Evolutionary conservation across 1,140 invertebrate genomes (phyloP).

Genomic region (Drosophila busckii): DNA sequence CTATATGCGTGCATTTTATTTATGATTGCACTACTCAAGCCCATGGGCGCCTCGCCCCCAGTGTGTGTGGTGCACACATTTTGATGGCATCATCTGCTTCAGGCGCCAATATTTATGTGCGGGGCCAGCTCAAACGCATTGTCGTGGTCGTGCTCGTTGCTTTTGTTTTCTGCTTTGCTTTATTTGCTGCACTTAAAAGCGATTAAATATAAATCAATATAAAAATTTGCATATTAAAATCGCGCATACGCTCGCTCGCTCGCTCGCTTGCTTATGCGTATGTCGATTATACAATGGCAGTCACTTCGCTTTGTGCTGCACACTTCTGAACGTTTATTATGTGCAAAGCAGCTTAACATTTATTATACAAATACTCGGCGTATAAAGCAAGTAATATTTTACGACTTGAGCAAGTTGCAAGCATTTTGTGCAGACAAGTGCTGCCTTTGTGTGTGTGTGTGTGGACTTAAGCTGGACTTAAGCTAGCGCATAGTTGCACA

Average conservation of each 20-base stretch:
- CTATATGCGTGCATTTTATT: constrained; percentile 71
- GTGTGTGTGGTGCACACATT: constrained; percentile 22
- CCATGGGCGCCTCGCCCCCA: not conserved
- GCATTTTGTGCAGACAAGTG: too few species aligned
- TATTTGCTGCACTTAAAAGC: constrained; percentile 60
- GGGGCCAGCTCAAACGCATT: not conserved
- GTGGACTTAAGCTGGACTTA: too few species aligned
- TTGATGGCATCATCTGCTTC: constrained; percentile 51
- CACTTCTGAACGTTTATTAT: constrained; percentile 32
- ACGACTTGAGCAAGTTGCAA: too few species aligned
- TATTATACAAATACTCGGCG: not conserved
- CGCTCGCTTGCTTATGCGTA: not conserved
- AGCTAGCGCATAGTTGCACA: too few species aligned
- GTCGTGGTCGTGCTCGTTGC: not conserved
- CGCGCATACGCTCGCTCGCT: not conserved
- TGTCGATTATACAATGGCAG: constrained; percentile 25
- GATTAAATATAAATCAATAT: constrained; percentile 78
- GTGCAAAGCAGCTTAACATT: constrained; percentile 18
- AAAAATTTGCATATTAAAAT: constrained; percentile 70
- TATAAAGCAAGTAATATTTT: too few species aligned
- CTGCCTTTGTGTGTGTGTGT: too few species aligned
- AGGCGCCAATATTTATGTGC: constrained; percentile 38
- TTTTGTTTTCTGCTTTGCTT: constrained; percentile 6
- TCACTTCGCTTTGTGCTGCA: constrained; percentile 23
- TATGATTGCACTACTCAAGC: constrained; percentile 52